Evolutionary conservation across 2,797 vertebrate species (phyloP), one percentile per base, ranked within the genome.

Genomic region (Ara ararauna): DNA sequence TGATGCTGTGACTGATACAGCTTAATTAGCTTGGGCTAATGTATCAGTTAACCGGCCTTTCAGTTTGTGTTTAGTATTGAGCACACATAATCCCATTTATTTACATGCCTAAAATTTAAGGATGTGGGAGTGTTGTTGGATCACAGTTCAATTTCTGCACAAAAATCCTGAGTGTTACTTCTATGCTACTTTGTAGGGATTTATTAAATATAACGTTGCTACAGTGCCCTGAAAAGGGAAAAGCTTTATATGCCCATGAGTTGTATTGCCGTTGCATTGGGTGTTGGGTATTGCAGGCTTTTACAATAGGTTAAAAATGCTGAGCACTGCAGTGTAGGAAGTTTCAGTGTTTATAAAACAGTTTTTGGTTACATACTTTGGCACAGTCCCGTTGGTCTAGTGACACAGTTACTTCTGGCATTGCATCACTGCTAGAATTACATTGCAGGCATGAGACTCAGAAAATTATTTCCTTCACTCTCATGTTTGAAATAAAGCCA

Each of bases 381-480:
- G 65, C 45, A 34, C 8, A 38, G 45, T 61, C 24, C 27, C 20
- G 2, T 32, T 85, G 45, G 13, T 54, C 71, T 65, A 66, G 45
- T 84, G 48, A 76, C 79, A 89, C 14, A 3, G 45, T 87, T 92
- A 80, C 53, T 93, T 74, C 53, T 94, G 85, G 24, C 40, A 32
- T 42, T 48, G 36, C 26, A 42, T 56, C 53, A 64, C 30, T 64
- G 26, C 62, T 90, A 66, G 64, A 90, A 95, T 86, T 67, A 72
- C 29, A 32, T 23, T 73, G 34, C 23, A 79, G 65, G 71, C 62
- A 81, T 87, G 56, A 78, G 58, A 75, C 32, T 78, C 64, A 44
- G n/a, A 51, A 75, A 94, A 95, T 92, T 94, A 92, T 21, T 94
- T 90, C 22, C 26, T 66, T 76, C 62, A 20, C 40, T 91, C 38